Evolutionary conservation across 2,888 invertebrate species (phyloP).

Genomic region (Abrostola triplasia): DNA sequence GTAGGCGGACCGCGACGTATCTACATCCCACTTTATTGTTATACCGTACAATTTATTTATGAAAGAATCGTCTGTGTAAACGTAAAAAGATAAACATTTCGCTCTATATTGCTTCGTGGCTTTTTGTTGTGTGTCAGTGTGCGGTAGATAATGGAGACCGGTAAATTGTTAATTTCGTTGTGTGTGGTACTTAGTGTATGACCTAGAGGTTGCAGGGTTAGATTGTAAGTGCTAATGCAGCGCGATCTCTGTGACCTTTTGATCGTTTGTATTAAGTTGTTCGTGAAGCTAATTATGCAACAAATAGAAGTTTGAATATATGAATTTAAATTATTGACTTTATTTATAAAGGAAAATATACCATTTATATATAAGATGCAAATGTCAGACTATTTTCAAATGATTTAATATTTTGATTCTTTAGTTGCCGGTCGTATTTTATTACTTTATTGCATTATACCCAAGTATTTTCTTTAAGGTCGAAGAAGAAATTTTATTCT

Average conservation of each 20-base stretch:
- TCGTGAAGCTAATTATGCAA: background rate
- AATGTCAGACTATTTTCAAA: too few relatives aligned
- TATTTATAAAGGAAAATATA: too few relatives aligned
- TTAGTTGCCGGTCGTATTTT: too few relatives aligned
- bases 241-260: background rate
- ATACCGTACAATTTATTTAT: conserved; percentile 75
- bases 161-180: background rate
- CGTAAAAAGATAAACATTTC: conserved; percentile 17
- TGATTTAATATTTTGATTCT: too few relatives aligned
- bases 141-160: background rate
- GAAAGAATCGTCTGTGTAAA: conserved; percentile 45
- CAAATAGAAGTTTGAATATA: background rate
- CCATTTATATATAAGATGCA: too few relatives aligned
- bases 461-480: background rate
- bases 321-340: background rate
- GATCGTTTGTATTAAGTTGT: conserved; percentile 1
- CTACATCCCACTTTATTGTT: conserved; percentile 77
- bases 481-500: background rate
- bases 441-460: background rate
- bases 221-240: background rate
- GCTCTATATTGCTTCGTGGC: conserved; percentile 2
- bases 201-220: background rate
- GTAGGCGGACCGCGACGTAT: conserved; percentile 73
- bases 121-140: background rate
- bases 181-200: background rate